phyloP scores from a whole-genome alignment of 2,888 invertebrate species.

The Belgica antarctica region DNA sequence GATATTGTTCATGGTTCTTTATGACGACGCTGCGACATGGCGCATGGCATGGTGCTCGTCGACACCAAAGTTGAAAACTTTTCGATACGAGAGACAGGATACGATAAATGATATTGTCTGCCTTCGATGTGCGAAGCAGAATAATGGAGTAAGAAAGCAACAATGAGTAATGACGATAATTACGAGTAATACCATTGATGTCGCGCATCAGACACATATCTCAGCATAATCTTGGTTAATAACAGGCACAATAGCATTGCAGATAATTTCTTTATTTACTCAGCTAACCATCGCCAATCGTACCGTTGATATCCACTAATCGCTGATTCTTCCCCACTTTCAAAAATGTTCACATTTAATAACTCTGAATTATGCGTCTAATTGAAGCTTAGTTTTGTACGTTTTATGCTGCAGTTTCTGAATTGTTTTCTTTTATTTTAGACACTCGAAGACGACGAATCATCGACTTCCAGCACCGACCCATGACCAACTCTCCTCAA shows the following conservation, averaged over 20 bases:
- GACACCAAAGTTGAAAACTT: conserved; percentile 12
- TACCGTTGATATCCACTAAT: too few relatives aligned
- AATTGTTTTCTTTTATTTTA: too few relatives aligned
- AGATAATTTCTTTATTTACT: conserved; percentile 7
- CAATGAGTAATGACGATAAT: conserved; percentile 28
- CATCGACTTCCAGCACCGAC: too few relatives aligned
- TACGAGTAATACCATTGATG: conserved; percentile 21
- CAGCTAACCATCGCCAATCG: conserved; percentile 5
- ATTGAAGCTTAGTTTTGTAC: too few relatives aligned
- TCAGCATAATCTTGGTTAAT: conserved; percentile 21
- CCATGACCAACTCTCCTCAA: too few relatives aligned
- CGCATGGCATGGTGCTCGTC: background rate
- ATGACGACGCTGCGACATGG: background rate
- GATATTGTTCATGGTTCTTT: too few relatives aligned
- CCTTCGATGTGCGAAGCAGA: background rate
- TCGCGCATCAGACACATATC: conserved; percentile 21
- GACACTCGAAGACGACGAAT: too few relatives aligned
- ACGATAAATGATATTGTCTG: conserved; percentile 21
- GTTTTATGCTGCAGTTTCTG: too few relatives aligned
- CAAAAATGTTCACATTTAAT: too few relatives aligned
- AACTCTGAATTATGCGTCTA: too few relatives aligned
- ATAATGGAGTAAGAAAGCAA: background rate
- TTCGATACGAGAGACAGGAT: conserved; percentile 17
- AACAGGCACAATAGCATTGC: background rate
- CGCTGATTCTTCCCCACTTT: too few relatives aligned